phyloP scores from a whole-genome alignment of 1,140 invertebrate species.

The Coenobita brevimanus region DNA sequence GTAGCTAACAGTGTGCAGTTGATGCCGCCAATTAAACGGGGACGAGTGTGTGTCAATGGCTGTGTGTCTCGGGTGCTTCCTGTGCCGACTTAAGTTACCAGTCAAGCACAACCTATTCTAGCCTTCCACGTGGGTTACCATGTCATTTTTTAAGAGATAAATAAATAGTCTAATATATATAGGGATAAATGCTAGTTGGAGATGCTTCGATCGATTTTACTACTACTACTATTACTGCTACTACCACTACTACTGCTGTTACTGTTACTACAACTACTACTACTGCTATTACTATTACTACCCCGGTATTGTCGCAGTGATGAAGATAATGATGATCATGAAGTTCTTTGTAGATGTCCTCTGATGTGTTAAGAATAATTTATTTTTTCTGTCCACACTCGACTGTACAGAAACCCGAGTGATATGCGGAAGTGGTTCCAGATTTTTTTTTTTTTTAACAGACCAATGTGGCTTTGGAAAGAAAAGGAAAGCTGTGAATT shows the following conservation, averaged over 20 bases:
- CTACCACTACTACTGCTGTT: slow-evolving; percentile 7
- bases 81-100: slow-evolving; percentile 49
- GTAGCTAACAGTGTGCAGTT: background rate
- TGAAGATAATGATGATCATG: background rate
- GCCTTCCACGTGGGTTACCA: slow-evolving; percentile 62
- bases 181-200: slow-evolving; percentile 47
- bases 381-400: slow-evolving; percentile 57
- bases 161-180: slow-evolving; percentile 63
- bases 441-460: slow-evolving; percentile 8
- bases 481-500: slow-evolving; percentile 10
- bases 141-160: slow-evolving; percentile 43
- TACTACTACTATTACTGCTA: slow-evolving; percentile 20
- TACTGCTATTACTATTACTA: too few species aligned
- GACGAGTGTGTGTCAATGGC: slow-evolving; percentile 1
- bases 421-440: slow-evolving; percentile 28
- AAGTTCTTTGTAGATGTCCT: background rate
- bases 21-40: background rate
- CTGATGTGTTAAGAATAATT: slow-evolving; percentile 53
- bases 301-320: too few species aligned
- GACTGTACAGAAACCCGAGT: slow-evolving; percentile 38
- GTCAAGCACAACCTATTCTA: slow-evolving; percentile 61
- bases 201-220: slow-evolving; percentile 34
- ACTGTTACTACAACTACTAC: too few species aligned
- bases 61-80: slow-evolving; percentile 18
- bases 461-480: too few species aligned